Evolutionary conservation across 1,140 invertebrate genomes (phyloP), one percentile per base, ranked within the genome.

Genomic region (Triops cancriformis): DNA sequence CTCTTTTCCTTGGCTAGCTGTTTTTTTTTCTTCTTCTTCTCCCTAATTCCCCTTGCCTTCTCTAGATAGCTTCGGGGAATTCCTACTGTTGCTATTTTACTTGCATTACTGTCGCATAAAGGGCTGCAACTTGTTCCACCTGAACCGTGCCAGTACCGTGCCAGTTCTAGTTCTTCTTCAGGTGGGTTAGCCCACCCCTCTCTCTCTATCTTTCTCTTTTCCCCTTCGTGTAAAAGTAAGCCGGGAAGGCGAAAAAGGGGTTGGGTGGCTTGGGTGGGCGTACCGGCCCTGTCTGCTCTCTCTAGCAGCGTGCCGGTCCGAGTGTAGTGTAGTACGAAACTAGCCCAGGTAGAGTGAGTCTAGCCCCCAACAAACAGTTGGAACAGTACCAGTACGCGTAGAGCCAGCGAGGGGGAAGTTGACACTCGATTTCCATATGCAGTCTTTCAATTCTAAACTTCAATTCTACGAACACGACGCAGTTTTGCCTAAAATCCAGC

Each of bases 381-480:
- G 51, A 64, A 64, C 51, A 64, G 51, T 64, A 64, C 51, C 51
- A 64, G 51, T 64, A 64, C 51, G 51, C 51, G 51, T 14, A 64
- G 51, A 64, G 51, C 51, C 10, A 14, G 51, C 51, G 51, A 64
- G 51, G 51, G 51, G 51, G 51, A 64, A 64, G 51, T 64, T 64
- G 51, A 64, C 31, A 37, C 31, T 37, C 7, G 2, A 64, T 64
- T 64, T 18, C 18, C 51, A 23, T 23, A 64, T n/a, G 11, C 43
- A 11, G 18, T 10, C 43, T 18, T 12, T 12, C 43, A 12, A 11
- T 45, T 45, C 18, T 45, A 45, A 12, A 45, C 11, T 0, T 45
- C n/a, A n/a, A n/a, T n/a, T 37, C 31, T 37, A 37, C 31, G 2
- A 37, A 37, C 31, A 37, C 31, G 31, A 37, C 31, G 2, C 31